phyloP scores from a whole-genome alignment of 2,888 invertebrate species.

The Drosophila phalerata region DNA sequence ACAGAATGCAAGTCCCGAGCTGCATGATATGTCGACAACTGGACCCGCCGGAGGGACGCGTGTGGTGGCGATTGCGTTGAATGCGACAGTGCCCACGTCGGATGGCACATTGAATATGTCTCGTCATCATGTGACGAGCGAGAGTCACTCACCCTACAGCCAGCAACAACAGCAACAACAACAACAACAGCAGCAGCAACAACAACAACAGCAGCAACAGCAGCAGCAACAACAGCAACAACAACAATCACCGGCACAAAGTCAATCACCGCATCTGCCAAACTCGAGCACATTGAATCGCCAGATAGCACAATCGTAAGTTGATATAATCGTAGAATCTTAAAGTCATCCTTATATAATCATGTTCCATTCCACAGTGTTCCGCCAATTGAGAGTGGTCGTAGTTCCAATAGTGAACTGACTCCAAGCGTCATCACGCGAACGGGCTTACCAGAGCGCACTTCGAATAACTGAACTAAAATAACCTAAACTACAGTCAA shows the following conservation, averaged over 20 bases:
- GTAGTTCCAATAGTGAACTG: conserved; percentile 82
- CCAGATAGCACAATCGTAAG: conserved; percentile 87
- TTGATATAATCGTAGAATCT: conserved; percentile 33
- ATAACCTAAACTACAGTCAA: conserved; percentile 4
- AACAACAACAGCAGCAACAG: conserved; percentile 46
- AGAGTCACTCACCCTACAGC: conserved; percentile 82
- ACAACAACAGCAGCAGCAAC: conserved; percentile 48
- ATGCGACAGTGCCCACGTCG: conserved; percentile 54
- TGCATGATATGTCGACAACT: conserved; percentile 83
- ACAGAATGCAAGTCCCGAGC: conserved; percentile 67
- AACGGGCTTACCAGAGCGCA: conserved; percentile 85
- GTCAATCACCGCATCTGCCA: conserved; percentile 86
- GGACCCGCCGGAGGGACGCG: conserved; percentile 58
- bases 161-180: conserved; percentile 59
- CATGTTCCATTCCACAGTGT: conserved; percentile 72
- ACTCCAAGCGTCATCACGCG: conserved; percentile 87
- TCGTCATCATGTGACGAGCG: conserved; percentile 80
- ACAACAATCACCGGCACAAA: conserved; percentile 81
- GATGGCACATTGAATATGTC: conserved; percentile 77
- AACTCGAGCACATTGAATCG: conserved; percentile 86
- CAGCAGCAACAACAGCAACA: conserved; percentile 56
- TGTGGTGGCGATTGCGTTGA: conserved; percentile 63
- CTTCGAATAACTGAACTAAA: conserved; percentile 83
- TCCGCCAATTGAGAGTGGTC: conserved; percentile 87
- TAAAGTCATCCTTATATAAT: background rate